These are phyloP conservation scores for Drosophila oshimai DNA, from an alignment of 1,140 invertebrate genomes.

Conservation along the genomic window DNA sequence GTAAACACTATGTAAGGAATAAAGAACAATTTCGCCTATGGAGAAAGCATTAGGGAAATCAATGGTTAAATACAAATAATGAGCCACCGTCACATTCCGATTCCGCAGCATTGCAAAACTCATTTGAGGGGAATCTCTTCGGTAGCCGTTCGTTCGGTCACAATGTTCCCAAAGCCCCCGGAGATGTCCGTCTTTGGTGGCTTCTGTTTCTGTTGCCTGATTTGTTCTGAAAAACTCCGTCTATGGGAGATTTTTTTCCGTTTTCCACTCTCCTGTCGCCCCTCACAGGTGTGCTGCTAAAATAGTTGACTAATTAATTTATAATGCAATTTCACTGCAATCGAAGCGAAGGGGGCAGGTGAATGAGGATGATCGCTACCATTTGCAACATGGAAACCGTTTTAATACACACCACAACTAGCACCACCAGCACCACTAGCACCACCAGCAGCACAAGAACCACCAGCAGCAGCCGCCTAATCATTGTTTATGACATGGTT, in stretches of 20 bases:
- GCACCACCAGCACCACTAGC: slow-evolving; percentile 4
- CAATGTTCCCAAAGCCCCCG: slow-evolving; percentile 28
- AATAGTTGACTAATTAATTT: slow-evolving; percentile 62
- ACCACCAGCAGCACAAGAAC: neutral
- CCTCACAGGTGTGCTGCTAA: slow-evolving; percentile 45
- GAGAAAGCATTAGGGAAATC: slow-evolving; percentile 18
- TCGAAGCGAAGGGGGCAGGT: neutral
- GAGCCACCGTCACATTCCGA: slow-evolving; percentile 13
- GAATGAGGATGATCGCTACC: slow-evolving; percentile 21
- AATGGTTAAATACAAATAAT: slow-evolving; percentile 15
- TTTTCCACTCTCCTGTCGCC: no score
- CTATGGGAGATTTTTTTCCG: slow-evolving; percentile 2
- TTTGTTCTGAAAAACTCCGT: slow-evolving; percentile 28
- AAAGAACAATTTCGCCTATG: neutral
- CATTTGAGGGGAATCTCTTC: slow-evolving; percentile 6
- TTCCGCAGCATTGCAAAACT: neutral
- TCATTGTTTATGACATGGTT: slow-evolving; percentile 51
- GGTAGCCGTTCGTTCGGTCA: slow-evolving; percentile 1
- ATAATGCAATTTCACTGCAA: slow-evolving; percentile 58
- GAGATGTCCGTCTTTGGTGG: slow-evolving; percentile 36
- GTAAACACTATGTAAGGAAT: neutral
- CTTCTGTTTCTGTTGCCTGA: slow-evolving; percentile 7
- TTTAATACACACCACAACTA: slow-evolving; percentile 59
- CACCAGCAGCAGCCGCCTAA: slow-evolving; percentile 38
- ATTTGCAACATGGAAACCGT: slow-evolving; percentile 64